phyloP scores from a whole-genome alignment of 2,888 invertebrate species.

The Criorhina ranunculi region DNA sequence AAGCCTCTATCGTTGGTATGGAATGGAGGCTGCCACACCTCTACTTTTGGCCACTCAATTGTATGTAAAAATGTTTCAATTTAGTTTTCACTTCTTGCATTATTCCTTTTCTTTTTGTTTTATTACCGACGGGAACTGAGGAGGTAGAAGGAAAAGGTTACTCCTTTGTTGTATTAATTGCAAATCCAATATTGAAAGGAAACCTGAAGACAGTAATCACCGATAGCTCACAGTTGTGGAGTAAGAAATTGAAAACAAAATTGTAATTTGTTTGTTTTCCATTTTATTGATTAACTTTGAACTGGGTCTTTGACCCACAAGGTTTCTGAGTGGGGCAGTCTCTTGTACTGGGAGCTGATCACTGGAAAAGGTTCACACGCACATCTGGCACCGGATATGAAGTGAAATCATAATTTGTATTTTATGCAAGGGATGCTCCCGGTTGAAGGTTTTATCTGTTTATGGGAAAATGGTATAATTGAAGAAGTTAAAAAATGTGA shows the following conservation, averaged over 20 bases:
- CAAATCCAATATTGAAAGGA: conserved; percentile 49
- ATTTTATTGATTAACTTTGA: conserved; percentile 71
- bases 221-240: neutral
- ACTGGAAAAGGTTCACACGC: conserved; percentile 55
- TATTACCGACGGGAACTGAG: neutral
- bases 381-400: conserved; percentile 62
- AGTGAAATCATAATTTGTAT: conserved; percentile 40
- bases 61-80: conserved; percentile 43
- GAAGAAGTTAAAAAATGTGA: neutral
- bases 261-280: conserved; percentile 69
- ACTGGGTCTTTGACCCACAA: conserved; percentile 67
- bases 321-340: conserved; percentile 39
- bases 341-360: conserved; percentile 13
- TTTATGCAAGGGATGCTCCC: conserved; percentile 25
- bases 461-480: conserved; percentile 28
- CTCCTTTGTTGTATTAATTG: conserved; percentile 58
- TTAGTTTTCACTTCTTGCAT: conserved; percentile 26
- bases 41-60: conserved; percentile 61
- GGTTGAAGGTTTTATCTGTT: conserved; percentile 22
- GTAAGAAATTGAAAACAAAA: conserved; percentile 39
- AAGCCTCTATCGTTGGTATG: conserved; percentile 18
- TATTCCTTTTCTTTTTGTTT: conserved; percentile 32
- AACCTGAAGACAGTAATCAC: conserved; percentile 52
- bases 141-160: conserved; percentile 13
- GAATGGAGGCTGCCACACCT: conserved; percentile 45